Evolutionary conservation across 1,140 invertebrate species (phyloP), one percentile per base, ranked within the genome.

Genomic region (Sitophilus oryzae): DNA sequence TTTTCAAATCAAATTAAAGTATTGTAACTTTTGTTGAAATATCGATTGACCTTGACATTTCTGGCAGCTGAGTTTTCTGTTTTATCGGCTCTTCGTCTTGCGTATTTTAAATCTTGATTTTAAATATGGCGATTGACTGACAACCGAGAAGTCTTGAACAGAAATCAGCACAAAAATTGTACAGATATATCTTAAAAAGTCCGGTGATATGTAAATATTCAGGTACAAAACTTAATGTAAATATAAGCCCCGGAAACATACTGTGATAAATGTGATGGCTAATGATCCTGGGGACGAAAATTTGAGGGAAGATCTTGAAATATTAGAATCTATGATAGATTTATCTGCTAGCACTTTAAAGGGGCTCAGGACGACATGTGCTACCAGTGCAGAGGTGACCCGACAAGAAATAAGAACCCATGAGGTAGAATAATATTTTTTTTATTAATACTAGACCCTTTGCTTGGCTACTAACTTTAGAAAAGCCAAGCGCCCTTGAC

Each of bases 371-470:
- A 94, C 91, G 45, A 85, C 92, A 78, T 96, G 93, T 77, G 86
- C 87, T 16, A 91, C 91, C 45, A 92, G 85, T 71, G 89, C 87
- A 38, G 89, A 92, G 73, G 79, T 97, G 58, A 96, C 93, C 35
- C 91, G 95, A 70, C 89, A 95, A 69, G 93, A 96, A 82, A 96
- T 96, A 66, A 81, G 92, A 60, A 91, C 88, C 44, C 76, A 95
- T 41, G 94, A 96, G 85, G 91, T 92, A 79, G 71, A n/a, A n/a
- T n/a, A n/a, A n/a, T n/a, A n/a, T 61, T 21, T 30, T 38, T 35
- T 11, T 43, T 44, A 22, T 44, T 22, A n/a, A n/a, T n/a, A n/a
- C n/a, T n/a, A n/a, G n/a, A n/a, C n/a, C 30, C 14, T 14, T 20
- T n/a, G 14, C 1, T 38, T 38, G 8, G n/a, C 2, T 30, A 30